These are phyloP conservation scores for Sphaerophoria taeniata DNA, from an alignment of 2,888 invertebrate genomes.

Conservation along the genomic window DNA sequence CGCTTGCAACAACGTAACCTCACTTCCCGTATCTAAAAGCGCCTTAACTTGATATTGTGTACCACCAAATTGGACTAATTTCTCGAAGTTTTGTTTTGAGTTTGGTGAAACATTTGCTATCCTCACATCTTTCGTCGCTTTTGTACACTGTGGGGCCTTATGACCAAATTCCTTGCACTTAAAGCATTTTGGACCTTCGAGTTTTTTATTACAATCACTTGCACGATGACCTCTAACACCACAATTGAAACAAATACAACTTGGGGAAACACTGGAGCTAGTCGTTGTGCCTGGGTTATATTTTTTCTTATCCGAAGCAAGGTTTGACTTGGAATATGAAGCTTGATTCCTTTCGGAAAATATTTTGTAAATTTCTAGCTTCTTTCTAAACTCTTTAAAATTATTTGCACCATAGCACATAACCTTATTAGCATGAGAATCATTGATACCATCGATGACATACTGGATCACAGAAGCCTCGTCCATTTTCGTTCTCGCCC, in stretches of 20 bases:
- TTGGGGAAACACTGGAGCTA: neutral
- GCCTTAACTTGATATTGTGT: neutral
- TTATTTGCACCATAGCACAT: constrained; percentile 62
- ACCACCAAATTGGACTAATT: constrained; percentile 8
- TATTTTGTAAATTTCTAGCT: constrained; percentile 58
- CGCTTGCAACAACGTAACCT: constrained; percentile 1
- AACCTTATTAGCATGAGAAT: constrained; percentile 62
- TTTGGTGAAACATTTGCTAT: constrained; percentile 2
- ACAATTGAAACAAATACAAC: constrained; percentile 57
- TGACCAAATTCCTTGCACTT: too few relatives aligned
- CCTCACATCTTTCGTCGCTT: constrained; percentile 8
- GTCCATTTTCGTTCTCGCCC: constrained; percentile 78
- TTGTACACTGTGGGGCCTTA: neutral
- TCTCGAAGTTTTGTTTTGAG: constrained; percentile 4
- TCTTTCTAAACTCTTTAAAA: constrained; percentile 65
- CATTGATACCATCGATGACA: constrained; percentile 80
- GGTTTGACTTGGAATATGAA: neutral
- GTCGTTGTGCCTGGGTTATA: neutral
- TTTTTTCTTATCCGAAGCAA: constrained; percentile 15
- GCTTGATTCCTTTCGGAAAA: constrained; percentile 18
- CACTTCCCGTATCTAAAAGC: constrained; percentile 16
- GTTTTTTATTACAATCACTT: constrained; percentile 41
- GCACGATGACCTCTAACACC: constrained; percentile 63
- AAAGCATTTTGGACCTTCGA: constrained; percentile 46
- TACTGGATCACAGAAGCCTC: constrained; percentile 79